Evolutionary conservation across 2,888 invertebrate genomes (phyloP), one percentile per base, ranked within the genome.

Genomic region (Idaea straminata): DNA sequence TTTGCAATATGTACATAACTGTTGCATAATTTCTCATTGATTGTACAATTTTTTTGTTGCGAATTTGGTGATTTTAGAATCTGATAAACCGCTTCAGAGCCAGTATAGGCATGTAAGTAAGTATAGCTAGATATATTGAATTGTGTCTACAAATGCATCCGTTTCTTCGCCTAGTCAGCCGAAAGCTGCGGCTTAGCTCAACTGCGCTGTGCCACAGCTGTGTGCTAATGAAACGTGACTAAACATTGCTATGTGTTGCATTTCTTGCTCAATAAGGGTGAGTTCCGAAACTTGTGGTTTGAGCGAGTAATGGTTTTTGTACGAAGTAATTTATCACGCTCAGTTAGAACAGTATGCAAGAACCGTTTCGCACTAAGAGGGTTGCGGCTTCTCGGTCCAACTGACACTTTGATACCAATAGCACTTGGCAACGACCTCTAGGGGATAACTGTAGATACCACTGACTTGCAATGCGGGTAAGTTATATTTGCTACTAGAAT

Each of bases 361-460:
- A 72, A 75, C 79, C 76, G 74, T 72, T 67, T 72, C 63, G 62
- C 66, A 72, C 71, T 75, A 74, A 77, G 75, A 67, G 70, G 74
- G 66, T 74, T 80, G 81, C 70, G 80, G 82, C 72, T 73, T 63
- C 71, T 75, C 74, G 71, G 74, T 75, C 74, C 67, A 74, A 66
- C 75, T 78, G 80, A 73, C 80, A 79, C 78, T 79, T 78, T 81
- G 78, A 77, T 78, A 78, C 75, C 77, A 73, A 80, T 74, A 75
- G 69, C 76, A 69, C 75, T 74, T 75, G 78, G 71, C 63, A 63
- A 70, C 69, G 64, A 72, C 69, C 68, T 72, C 59, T 65, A 66
- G 66, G 72, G 70, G 73, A 25, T 47, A 58, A 74, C 71, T 66
- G 66, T 62, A 25, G 25, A 25, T 25, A 64, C 62, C 63, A 68